Conservation (phyloP, 2,797 vertebrate species). For the Tragopan temminckii region DNA sequence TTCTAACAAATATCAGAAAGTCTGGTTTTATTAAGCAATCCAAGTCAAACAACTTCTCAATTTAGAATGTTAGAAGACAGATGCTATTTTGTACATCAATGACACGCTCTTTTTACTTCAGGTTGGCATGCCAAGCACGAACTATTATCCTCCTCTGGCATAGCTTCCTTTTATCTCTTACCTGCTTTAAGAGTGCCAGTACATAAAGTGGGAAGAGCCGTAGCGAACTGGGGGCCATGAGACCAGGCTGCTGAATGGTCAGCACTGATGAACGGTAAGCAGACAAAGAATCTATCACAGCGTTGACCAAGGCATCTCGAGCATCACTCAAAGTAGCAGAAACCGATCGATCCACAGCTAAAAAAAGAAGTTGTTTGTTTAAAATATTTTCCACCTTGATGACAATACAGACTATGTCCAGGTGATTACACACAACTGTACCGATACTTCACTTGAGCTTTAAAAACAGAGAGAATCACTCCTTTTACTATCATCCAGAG, state of each 20-base stretch:
- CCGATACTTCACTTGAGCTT: neutral
- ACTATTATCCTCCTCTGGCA: neutral
- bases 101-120: neutral
- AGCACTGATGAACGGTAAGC: constrained; percentile 90
- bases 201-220: constrained; percentile 92
- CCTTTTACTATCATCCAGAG: neutral
- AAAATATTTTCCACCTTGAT: neutral
- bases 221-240: constrained; percentile 89
- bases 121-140: neutral
- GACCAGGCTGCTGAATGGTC: constrained; percentile 92
- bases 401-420: neutral
- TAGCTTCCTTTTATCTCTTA: constrained; percentile 54
- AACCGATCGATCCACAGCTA: constrained; percentile 93
- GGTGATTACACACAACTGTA: neutral
- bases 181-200: constrained; percentile 95
- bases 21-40: neutral
- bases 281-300: constrained; percentile 90
- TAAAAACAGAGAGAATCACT: neutral
- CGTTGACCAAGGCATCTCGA: constrained; percentile 94
- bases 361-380: neutral
- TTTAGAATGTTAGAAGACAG: neutral
- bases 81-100: neutral
- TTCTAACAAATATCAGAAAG: neutral
- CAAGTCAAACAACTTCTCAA: neutral
- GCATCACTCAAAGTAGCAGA: constrained; percentile 92